Evolutionary conservation across 1,140 invertebrate genomes (phyloP).

Genomic region (Platyscapa corneri): DNA sequence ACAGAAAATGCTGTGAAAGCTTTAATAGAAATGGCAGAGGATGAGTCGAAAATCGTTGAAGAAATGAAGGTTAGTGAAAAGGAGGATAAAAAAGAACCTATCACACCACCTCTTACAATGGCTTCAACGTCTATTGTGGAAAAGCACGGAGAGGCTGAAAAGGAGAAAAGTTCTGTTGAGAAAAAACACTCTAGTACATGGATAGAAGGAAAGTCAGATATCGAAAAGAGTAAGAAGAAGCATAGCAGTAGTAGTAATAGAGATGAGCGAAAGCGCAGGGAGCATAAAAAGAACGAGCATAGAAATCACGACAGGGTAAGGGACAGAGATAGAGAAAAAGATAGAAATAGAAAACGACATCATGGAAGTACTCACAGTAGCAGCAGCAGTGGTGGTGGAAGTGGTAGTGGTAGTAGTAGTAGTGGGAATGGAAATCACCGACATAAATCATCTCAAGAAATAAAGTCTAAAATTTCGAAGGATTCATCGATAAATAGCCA

Average conservation of each 20-base stretch:
- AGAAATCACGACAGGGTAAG: constrained; percentile 43
- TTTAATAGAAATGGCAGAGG: constrained; percentile 72
- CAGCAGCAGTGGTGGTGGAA: constrained; percentile 20
- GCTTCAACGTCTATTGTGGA: constrained; percentile 30
- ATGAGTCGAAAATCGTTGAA: constrained; percentile 66
- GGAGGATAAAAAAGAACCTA: constrained; percentile 17
- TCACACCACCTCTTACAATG: constrained; percentile 7
- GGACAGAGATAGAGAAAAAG: constrained; percentile 27
- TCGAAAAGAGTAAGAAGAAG: constrained; percentile 54
- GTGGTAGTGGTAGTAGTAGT: constrained; percentile 13
- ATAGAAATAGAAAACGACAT: constrained; percentile 32
- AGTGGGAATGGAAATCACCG: constrained; percentile 31
- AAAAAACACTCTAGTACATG: constrained; percentile 1
- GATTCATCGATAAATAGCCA: constrained; percentile 25
- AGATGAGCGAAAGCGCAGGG: constrained; percentile 40
- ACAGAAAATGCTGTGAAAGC: constrained; percentile 73
- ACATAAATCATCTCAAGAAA: constrained; percentile 43
- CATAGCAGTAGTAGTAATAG: constrained; percentile 14
- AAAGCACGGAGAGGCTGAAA: neutral
- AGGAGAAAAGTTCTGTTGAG: neutral
- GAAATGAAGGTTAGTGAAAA: constrained; percentile 39
- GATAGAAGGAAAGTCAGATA: neutral
- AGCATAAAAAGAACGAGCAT: constrained; percentile 42
- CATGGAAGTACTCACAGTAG: constrained; percentile 48
- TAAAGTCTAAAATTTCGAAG: constrained; percentile 41